phyloP scores from a whole-genome alignment of 1,140 invertebrate genomes.

The Pseudomyrmex cubaensis region DNA sequence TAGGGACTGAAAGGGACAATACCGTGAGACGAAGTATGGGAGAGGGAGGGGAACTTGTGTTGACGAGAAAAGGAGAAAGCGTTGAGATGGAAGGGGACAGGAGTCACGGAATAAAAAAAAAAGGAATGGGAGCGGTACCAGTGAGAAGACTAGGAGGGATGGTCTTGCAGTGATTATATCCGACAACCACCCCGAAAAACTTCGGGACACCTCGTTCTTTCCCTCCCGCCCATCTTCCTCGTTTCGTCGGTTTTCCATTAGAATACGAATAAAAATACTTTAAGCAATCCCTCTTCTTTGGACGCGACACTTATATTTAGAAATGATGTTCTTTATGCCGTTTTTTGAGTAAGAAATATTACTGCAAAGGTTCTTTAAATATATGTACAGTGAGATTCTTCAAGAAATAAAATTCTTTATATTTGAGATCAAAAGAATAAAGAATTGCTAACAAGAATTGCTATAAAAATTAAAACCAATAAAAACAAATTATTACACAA shows the following conservation, averaged over 20 bases:
- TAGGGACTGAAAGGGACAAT: constrained; percentile 84
- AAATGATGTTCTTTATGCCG: constrained; percentile 79
- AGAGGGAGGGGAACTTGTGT: constrained; percentile 28
- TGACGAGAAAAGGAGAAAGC: constrained; percentile 31
- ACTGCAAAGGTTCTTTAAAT: constrained; percentile 40
- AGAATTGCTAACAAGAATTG: not conserved
- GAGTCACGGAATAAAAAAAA: constrained; percentile 18
- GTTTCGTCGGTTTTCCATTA: constrained; percentile 66
- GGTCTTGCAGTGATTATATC: constrained; percentile 82
- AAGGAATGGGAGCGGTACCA: constrained; percentile 54
- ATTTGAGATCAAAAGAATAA: not conserved
- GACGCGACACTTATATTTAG: constrained; percentile 83
- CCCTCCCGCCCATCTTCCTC: constrained; percentile 22
- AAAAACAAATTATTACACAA: too few species aligned
- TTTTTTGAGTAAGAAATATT: constrained; percentile 61
- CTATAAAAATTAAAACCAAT: not conserved
- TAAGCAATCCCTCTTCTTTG: constrained; percentile 78
- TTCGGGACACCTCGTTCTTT: constrained; percentile 70
- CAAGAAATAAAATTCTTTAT: constrained; percentile 56
- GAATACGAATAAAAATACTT: constrained; percentile 82
- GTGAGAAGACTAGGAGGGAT: constrained; percentile 65
- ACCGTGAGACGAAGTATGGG: constrained; percentile 73
- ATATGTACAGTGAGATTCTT: constrained; percentile 23
- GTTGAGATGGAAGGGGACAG: constrained; percentile 17
- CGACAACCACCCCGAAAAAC: constrained; percentile 80